Base-by-base conservation (phyloP, 2,113 vertebrate genomes). In the Typhlomys cinereus region DNA sequence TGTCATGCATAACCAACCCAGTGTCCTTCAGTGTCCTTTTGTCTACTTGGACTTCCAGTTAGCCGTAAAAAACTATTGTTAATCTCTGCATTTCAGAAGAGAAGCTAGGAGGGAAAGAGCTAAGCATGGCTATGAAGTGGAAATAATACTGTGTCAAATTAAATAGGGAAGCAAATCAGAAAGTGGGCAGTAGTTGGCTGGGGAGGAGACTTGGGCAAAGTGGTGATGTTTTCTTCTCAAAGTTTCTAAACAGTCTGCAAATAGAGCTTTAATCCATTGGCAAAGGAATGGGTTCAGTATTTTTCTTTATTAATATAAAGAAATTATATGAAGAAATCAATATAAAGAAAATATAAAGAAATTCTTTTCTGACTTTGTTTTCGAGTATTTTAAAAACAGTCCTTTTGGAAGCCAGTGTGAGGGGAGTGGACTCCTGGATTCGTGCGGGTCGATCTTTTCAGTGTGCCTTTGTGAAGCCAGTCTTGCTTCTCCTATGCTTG, bases 1-100 rank as follows among this genome's bases (percentile, higher is more conserved):
- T 82, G 41, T 88, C 89, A 83, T 64, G 31, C 46, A 46, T 70
- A 90, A 87, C 67, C 39, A 90, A 87, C 67, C 39, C 73, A 91
- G 52, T 54, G 36, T 34, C 69, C 50, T 78, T 86, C 36, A 79
- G 52, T n/a, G n/a, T 73, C 59, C 41, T 27, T 79, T 94, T 93
- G 73, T 83, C 79, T 75, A 29, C 7, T 31, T 41, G 50, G 84
- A 71, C 81, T 85, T 94, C 92, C 88, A 88, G 54, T 82, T 29
- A 59, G 17, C 79, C 57, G 34, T 73, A 75, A 59, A 88, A 59
- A 90, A 83, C 80, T 44, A 52, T 34, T 64, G 36, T 87, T 48
- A 62, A 44, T 93, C 52, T 62, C 48, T 27, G 34, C 44, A 29
- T 57, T 95, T 34, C 25, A 78, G 14, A 94, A 76, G 79, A 81